Base-by-base conservation (phyloP, 2,888 invertebrate genomes). In the Calameuta idolon region DNA sequence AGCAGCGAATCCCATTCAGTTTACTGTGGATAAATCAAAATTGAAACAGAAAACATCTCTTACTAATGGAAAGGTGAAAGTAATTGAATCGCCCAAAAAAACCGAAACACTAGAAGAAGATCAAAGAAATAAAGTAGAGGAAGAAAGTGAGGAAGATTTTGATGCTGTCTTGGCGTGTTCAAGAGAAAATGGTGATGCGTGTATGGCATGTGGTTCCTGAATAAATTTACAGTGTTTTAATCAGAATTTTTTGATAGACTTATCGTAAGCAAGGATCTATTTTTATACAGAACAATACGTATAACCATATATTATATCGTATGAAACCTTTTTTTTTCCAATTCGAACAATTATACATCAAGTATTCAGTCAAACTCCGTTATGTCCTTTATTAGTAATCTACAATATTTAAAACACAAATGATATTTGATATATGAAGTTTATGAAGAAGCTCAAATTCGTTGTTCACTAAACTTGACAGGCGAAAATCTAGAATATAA, bases 1-100 rank as follows among this genome's bases (percentile, higher is more conserved):
- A 11, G 99, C 99, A 0, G 98, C 97, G 1, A 96, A 97, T 91
- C 98, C 99, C 9, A 98, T 99, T 85, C 98, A 99, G 90, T 99
- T 99, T 91, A 99, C 99, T 0, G 98, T 99, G 0, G 98, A 99
- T 92, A 99, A 99, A 90, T 92, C 93, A 0, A 95, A 94, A 86
- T 90, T 96, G 34, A 89, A 81, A 79, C 89, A 85, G 76, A 37
- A 74, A 15, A 81, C 12, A 12, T 5, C 15, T 23, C 55, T 55
- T 23, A 55, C 55, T 1, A 55, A 55, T 55, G 55, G 55, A 23
- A 55, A 55, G 23, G 55, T 23, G 23, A 40, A 40, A 40, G 12
- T 15, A 31, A 12, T 9, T 12, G 31, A 23, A 33, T 71, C 71
- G 12, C 31, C 71, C 33, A 15, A 5, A 15, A 12, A 31, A 34